Evolutionary conservation across 2,888 invertebrate genomes (phyloP).

Genomic region (Auanema freiburgensis): DNA sequence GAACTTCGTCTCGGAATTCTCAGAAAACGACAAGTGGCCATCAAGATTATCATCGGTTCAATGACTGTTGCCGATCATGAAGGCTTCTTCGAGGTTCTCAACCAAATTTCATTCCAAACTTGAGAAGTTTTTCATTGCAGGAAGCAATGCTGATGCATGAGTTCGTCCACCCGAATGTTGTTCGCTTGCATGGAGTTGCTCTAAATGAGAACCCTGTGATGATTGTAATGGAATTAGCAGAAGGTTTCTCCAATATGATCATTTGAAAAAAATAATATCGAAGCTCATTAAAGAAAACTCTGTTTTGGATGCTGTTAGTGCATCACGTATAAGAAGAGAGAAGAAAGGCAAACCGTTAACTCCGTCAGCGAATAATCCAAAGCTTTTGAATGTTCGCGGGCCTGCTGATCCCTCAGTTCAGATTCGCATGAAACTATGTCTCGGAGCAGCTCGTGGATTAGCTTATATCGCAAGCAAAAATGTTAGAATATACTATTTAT

Average conservation of each 20-base stretch:
- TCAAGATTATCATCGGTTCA: constrained; percentile 22
- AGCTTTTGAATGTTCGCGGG: too few relatives aligned
- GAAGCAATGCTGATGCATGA: constrained; percentile 18
- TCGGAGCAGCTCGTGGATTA: constrained; percentile 16
- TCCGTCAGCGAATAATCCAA: too few relatives aligned
- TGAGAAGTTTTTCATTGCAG: not conserved
- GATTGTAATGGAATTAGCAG: constrained; percentile 17
- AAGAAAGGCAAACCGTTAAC: too few relatives aligned
- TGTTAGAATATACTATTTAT: constrained; percentile 2
- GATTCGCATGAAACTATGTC: constrained; percentile 1
- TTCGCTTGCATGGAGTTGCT: constrained; percentile 17
- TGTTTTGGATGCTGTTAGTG: constrained; percentile 9
- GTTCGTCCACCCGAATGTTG: constrained; percentile 15
- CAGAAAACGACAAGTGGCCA: constrained; percentile 19
- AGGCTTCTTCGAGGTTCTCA: constrained; percentile 22
- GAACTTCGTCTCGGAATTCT: constrained; percentile 20
- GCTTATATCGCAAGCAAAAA: constrained; percentile 14
- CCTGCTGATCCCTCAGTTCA: too few relatives aligned
- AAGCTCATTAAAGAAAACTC: constrained; percentile 1
- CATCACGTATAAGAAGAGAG: too few relatives aligned
- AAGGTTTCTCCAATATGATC: not conserved
- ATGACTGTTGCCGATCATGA: constrained; percentile 24
- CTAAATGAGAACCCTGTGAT: constrained; percentile 19
- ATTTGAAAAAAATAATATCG: too few relatives aligned
- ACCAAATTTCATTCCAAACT: not conserved